These are phyloP conservation scores for Mechanitis mazaeus DNA, from an alignment of 2,888 invertebrate species.

Conservation along the genomic window DNA sequence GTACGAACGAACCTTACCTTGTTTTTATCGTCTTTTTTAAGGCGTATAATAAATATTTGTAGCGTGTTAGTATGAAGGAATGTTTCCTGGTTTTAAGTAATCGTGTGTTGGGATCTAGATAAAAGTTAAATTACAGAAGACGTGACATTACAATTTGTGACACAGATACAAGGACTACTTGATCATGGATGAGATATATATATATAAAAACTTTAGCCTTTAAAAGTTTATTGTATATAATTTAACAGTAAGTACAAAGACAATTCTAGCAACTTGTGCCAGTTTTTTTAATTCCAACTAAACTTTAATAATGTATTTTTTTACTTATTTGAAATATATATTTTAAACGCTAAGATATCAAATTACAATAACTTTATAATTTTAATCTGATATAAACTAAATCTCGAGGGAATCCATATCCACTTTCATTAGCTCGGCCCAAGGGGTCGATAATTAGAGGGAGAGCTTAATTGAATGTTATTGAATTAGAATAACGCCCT, in stretches of 20 bases:
- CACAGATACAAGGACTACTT: constrained; percentile 28
- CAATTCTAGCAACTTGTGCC: too few relatives aligned
- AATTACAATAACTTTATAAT: too few relatives aligned
- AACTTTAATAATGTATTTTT: too few relatives aligned
- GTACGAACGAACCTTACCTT: too few relatives aligned
- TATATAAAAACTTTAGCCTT: background rate
- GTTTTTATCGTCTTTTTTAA: too few relatives aligned
- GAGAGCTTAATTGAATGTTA: constrained; percentile 65
- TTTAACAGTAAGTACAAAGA: too few relatives aligned
- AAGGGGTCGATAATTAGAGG: constrained; percentile 50
- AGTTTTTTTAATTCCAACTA: too few relatives aligned
- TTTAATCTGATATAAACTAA: background rate
- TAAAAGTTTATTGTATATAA: background rate
- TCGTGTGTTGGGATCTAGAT: constrained; percentile 31
- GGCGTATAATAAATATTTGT: background rate
- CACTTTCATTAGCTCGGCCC: constrained; percentile 13
- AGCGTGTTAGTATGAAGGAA: constrained; percentile 1
- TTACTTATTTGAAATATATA: too few relatives aligned
- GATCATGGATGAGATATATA: background rate
- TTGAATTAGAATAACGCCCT: constrained; percentile 60
- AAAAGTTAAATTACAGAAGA: constrained; percentile 56
- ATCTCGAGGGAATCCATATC: background rate
- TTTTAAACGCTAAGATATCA: too few relatives aligned
- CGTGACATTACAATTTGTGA: constrained; percentile 67
- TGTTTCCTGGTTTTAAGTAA: constrained; percentile 7